These are phyloP conservation scores for Aselliscus stoliczkanus DNA, from an alignment of 2,797 vertebrate genomes.

Conservation along the genomic window DNA sequence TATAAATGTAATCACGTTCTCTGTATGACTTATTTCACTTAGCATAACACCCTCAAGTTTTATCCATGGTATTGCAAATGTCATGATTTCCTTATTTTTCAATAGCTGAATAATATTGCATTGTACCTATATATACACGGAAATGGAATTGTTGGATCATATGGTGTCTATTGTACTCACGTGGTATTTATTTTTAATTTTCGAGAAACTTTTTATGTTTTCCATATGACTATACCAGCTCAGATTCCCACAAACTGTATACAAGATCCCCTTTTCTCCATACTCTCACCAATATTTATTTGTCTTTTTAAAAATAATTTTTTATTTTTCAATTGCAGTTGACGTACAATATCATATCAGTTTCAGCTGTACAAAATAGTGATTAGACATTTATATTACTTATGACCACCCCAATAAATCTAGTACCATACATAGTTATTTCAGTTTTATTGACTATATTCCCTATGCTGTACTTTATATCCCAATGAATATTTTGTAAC, in stretches of 20 bases:
- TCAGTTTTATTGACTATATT: no score
- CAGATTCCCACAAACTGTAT: neutral
- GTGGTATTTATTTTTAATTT: neutral
- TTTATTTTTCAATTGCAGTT: no score
- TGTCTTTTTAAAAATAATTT: no score
- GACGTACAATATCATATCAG: no score
- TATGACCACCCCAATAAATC: no score
- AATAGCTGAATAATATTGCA: neutral
- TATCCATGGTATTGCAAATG: neutral
- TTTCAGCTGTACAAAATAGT: no score
- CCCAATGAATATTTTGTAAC: no score
- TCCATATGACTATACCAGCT: neutral
- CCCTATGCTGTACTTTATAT: no score
- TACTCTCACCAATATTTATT: neutral
- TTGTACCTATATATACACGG: neutral
- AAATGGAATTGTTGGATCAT: neutral
- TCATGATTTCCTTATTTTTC: neutral
- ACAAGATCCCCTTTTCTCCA: neutral
- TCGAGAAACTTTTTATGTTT: neutral
- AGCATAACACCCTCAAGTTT: neutral
- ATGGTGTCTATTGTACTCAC: neutral
- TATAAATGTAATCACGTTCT: neutral
- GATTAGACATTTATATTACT: no score
- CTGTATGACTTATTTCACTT: neutral
- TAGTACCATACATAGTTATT: no score